phyloP scores from a whole-genome alignment of 1,140 invertebrate genomes.

The Radopholus similis region DNA sequence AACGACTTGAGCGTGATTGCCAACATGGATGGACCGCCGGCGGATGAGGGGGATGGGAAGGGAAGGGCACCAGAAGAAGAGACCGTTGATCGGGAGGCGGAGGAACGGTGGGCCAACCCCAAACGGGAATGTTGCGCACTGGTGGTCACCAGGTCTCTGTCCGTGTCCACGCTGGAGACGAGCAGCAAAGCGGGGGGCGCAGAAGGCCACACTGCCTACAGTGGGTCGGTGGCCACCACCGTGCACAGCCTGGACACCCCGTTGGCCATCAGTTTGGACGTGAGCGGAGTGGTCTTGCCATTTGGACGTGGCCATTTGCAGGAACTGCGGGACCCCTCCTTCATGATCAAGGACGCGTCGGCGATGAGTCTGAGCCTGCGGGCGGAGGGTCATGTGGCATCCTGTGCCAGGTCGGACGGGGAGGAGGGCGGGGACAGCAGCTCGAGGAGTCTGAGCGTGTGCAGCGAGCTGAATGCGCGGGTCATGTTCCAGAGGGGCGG shows the following conservation, averaged over 20 bases:
- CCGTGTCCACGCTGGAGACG: conserved; percentile 4
- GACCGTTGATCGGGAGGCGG: not conserved
- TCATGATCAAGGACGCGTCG: not conserved
- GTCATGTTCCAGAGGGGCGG: conserved; percentile 25
- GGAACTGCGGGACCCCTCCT: not conserved
- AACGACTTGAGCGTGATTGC: too few species aligned
- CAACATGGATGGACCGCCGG: not conserved
- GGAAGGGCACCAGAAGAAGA: not conserved
- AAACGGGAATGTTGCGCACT: not conserved
- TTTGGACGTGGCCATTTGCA: conserved; percentile 9
- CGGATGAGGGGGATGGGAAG: not conserved
- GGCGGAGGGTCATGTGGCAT: not conserved
- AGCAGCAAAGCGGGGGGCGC: not conserved
- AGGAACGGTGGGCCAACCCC: not conserved
- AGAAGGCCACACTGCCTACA: not conserved
- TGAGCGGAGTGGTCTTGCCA: not conserved
- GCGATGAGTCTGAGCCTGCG: not conserved
- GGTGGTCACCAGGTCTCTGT: not conserved
- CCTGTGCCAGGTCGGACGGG: not conserved
- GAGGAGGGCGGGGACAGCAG: not conserved
- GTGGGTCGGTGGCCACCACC: not conserved
- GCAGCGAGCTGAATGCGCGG: conserved; percentile 25
- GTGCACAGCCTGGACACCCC: conserved; percentile 13
- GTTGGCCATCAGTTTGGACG: conserved; percentile 3
- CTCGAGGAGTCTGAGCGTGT: conserved; percentile 19